These are phyloP conservation scores for Archilochus colubris DNA, from an alignment of 2,113 vertebrate species.

Conservation along the genomic window DNA sequence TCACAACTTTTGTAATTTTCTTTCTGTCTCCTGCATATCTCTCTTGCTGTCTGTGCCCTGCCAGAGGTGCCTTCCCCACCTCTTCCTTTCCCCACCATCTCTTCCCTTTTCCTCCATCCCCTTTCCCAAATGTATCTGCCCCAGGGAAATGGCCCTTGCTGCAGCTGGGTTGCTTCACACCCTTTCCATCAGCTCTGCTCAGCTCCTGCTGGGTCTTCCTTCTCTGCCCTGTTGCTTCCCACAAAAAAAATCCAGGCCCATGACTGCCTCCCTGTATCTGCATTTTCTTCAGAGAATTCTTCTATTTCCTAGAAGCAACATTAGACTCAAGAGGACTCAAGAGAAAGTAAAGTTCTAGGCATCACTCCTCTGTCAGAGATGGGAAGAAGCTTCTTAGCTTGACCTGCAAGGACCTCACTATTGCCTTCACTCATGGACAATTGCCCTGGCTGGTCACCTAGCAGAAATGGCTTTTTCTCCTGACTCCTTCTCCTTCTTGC, in stretches of 20 bases:
- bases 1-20: neutral
- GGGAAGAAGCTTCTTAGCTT: neutral
- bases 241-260: neutral
- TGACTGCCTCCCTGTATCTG: neutral
- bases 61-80: neutral
- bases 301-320: neutral
- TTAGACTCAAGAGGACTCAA: neutral
- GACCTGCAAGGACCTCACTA: neutral
- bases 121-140: neutral
- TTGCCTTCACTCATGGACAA: neutral
- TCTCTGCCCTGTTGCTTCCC: neutral
- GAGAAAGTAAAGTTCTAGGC: neutral
- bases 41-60: neutral
- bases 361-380: neutral
- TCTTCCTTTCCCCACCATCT: no score
- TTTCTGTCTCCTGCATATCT: neutral
- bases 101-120: neutral
- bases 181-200: neutral
- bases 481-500: neutral
- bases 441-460: neutral
- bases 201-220: neutral
- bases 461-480: neutral
- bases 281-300: neutral
- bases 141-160: accelerated
- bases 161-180: neutral